phyloP scores from a whole-genome alignment of 2,113 vertebrate species.

The Pomatostomus ruficeps region DNA sequence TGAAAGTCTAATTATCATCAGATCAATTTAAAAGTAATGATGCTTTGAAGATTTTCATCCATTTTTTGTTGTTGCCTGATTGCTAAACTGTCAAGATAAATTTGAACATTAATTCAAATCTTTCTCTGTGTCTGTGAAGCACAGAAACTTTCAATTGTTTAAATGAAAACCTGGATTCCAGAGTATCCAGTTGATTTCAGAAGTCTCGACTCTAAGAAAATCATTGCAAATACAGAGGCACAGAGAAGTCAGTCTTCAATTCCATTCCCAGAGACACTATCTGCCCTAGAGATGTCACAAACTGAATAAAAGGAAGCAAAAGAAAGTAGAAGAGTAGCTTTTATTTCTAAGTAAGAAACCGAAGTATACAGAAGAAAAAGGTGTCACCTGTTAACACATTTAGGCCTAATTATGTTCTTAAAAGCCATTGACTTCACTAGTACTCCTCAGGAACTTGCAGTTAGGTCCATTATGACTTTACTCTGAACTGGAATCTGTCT shows the following conservation, averaged over 20 bases:
- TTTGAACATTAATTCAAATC: neutral
- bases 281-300: neutral
- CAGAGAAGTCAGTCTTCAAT: neutral
- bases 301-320: neutral
- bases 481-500: neutral
- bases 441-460: neutral
- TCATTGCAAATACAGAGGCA: neutral
- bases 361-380: neutral
- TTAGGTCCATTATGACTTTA: neutral
- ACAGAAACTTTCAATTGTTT: neutral
- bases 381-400: rapidly evolving
- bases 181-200: neutral
- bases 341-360: neutral
- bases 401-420: neutral
- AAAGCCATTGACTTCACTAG: neutral
- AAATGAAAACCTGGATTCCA: neutral
- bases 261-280: neutral
- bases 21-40: neutral
- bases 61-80: neutral
- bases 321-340: neutral
- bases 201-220: neutral
- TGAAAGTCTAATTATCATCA: constrained; percentile 14
- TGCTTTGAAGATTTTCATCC: neutral
- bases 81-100: neutral
- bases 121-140: neutral